Evolutionary conservation across 2,888 invertebrate genomes (phyloP), one percentile per base, ranked within the genome.

Genomic region (Drosophila subquinaria): DNA sequence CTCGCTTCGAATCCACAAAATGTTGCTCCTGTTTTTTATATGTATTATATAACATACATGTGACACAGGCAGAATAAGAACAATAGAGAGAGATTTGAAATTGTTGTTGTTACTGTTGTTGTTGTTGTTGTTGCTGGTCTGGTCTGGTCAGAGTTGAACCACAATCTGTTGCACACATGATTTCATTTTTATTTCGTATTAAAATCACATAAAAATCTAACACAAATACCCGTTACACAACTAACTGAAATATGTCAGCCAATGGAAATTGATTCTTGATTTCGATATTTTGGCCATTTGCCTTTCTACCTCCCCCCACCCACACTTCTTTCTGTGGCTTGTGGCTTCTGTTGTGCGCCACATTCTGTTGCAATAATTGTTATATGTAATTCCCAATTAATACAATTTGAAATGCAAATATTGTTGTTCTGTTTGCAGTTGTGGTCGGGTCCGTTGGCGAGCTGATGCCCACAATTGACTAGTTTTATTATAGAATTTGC

Each of bases 121-220:
- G 48, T 67, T 67, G 61, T 52, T 38, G 52, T 23, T 74, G 62
- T 51, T 43, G 23, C 17, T 65, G 60, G 60, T 57, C 59, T 17
- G 52, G 45, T 57, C 57, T 15, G 73, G 63, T 50, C 55, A 53
- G 61, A 15, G 38, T 35, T 48, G 6, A 65, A 57, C 86, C 86
- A 66, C 86, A 86, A 86, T 86, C 86, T 86, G 86, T 89, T 86
- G 86, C 86, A 89, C 89, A 86, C 88, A 89, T 86, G 88, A 86
- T 86, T 86, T 86, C 89, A 89, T 86, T 86, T 86, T 89, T 86
- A 86, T 86, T 89, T 82, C 89, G 82, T 60, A 86, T 86, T 86
- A 86, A 89, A 86, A 88, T 62, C 89, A 74, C 85, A 86, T 86
- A 89, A 89, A 86, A 88, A 82, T 86, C 86, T 76, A 89, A 89